phyloP scores from a whole-genome alignment of 1,140 invertebrate species.

The Agrilus planipennis region DNA sequence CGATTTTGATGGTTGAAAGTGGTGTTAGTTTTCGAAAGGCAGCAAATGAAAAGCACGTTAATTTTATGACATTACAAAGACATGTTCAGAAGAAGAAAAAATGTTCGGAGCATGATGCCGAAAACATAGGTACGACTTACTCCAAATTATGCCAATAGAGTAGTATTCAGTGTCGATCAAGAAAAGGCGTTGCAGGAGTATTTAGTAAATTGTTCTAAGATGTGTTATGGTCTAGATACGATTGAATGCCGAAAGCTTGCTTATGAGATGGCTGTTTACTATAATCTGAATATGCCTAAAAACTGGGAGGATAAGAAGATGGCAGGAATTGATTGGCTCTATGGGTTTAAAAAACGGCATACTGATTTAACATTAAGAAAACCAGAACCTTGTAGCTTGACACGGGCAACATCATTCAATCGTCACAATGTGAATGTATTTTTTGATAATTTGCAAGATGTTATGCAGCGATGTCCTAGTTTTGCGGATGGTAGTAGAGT shows the following conservation, averaged over 20 bases:
- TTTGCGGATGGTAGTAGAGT: conserved; percentile 21
- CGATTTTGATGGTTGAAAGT: too few species aligned
- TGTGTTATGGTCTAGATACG: conserved; percentile 24
- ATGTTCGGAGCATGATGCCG: too few species aligned
- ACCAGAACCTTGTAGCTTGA: conserved; percentile 34
- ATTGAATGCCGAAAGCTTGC: conserved; percentile 27
- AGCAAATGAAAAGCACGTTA: too few species aligned
- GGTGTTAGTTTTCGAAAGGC: too few species aligned
- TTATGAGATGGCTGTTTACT: conserved; percentile 29
- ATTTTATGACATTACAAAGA: too few species aligned
- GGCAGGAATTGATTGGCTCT: conserved; percentile 32
- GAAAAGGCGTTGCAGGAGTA: not conserved
- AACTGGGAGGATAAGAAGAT: conserved; percentile 25
- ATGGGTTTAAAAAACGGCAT: conserved; percentile 30
- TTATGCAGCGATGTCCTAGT: conserved; percentile 14
- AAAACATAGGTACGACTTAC: too few species aligned
- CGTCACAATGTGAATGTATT: conserved; percentile 9
- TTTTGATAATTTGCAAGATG: conserved; percentile 13
- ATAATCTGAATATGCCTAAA: conserved; percentile 25
- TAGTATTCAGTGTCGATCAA: not conserved
- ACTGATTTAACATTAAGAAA: conserved; percentile 26
- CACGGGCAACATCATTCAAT: conserved; percentile 35
- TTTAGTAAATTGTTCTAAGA: conserved; percentile 15
- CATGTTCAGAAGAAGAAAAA: too few species aligned
- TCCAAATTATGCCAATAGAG: not conserved